Evolutionary conservation across 2,888 invertebrate genomes (phyloP).

Genomic region (Lucinisca nassula): DNA sequence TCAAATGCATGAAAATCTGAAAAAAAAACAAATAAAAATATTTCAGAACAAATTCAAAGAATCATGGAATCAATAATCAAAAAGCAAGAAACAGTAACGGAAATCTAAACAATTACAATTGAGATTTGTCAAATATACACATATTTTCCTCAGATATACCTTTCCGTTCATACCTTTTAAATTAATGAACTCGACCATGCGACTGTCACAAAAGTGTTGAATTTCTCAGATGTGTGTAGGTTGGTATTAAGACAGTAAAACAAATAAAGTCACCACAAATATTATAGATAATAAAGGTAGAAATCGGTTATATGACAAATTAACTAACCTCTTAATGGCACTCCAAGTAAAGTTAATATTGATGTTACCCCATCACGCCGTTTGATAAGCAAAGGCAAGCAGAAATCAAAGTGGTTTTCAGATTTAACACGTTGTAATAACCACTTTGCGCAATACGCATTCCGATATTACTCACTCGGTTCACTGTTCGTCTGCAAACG

Average conservation of each 20-base stretch:
- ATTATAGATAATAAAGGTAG: neutral
- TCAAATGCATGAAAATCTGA: neutral
- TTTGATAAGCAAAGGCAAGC: neutral
- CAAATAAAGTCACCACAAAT: neutral
- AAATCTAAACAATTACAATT: no score
- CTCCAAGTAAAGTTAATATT: conserved; percentile 28
- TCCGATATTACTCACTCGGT: conserved; percentile 56
- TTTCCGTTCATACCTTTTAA: neutral
- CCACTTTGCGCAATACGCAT: conserved; percentile 49
- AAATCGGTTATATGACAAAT: conserved; percentile 27
- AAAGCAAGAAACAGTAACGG: no score
- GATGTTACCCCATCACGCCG: neutral
- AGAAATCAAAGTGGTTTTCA: neutral
- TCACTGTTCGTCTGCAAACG: neutral
- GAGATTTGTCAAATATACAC: no score
- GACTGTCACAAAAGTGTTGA: neutral
- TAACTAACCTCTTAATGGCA: conserved; percentile 21
- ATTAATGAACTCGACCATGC: neutral
- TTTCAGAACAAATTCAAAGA: neutral
- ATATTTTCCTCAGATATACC: no score
- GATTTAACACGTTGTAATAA: conserved; percentile 4
- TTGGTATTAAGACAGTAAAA: neutral
- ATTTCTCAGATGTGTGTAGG: neutral
- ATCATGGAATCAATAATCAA: no score
- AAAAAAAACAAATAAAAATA: neutral